Conservation (phyloP, 1,140 invertebrate species). For the Drosophila simulans region DNA sequence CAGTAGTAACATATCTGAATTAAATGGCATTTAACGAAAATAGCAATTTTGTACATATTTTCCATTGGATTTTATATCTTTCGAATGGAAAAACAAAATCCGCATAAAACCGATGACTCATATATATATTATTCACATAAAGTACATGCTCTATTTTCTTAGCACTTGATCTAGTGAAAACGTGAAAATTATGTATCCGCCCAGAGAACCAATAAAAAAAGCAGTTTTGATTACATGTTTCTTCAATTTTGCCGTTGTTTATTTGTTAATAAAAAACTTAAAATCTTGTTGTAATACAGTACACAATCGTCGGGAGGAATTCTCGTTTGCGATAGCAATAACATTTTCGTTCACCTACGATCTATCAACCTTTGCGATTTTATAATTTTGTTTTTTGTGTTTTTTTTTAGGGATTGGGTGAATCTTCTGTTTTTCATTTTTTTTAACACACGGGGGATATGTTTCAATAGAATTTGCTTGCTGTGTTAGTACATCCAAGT, state of each 20-base stretch:
- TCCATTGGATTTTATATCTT: too few relatives aligned
- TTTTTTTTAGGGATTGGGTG: slow-evolving; percentile 20
- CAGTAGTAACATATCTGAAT: too few relatives aligned
- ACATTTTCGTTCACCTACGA: slow-evolving; percentile 58
- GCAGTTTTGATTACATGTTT: not conserved
- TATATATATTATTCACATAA: not conserved
- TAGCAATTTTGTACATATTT: too few relatives aligned
- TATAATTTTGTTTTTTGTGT: slow-evolving; percentile 4
- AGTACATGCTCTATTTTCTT: not conserved
- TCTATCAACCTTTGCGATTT: slow-evolving; percentile 7
- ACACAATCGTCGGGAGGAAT: slow-evolving; percentile 63
- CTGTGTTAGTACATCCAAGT: slow-evolving; percentile 43
- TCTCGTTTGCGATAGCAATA: slow-evolving; percentile 55
- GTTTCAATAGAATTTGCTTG: slow-evolving; percentile 19
- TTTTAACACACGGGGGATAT: slow-evolving; percentile 17
- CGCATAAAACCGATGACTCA: not conserved
- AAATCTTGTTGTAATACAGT: slow-evolving; percentile 60
- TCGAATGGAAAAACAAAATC: not conserved
- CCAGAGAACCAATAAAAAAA: slow-evolving; percentile 1
- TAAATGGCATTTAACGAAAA: too few relatives aligned
- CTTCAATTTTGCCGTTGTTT: slow-evolving; percentile 42
- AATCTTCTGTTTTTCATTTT: slow-evolving; percentile 1
- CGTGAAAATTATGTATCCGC: not conserved
- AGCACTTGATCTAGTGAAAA: not conserved
- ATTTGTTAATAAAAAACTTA: slow-evolving; percentile 59